These are phyloP conservation scores for Cathartes aura DNA, from an alignment of 2,113 vertebrate species.

Conservation along the genomic window DNA sequence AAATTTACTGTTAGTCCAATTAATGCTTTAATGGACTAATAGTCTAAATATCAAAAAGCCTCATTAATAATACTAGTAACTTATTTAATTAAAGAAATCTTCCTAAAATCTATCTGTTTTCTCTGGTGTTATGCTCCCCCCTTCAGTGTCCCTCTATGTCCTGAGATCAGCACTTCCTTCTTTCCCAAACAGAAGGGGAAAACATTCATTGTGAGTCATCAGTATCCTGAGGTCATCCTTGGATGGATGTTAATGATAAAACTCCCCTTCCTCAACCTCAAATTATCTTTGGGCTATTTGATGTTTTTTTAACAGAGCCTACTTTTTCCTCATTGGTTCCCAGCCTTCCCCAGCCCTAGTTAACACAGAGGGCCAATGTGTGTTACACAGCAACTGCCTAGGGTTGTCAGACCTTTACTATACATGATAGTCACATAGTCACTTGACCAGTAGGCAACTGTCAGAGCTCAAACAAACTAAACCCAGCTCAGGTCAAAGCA, in stretches of 20 bases:
- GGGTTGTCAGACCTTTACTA: not conserved
- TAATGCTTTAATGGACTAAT: not conserved
- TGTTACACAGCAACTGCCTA: not conserved
- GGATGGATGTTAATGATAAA: not conserved
- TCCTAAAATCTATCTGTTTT: not conserved
- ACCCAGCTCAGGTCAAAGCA: not conserved
- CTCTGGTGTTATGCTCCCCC: not conserved
- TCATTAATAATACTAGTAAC: not conserved
- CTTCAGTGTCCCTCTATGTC: not conserved
- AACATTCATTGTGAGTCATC: not conserved
- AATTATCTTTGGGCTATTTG: not conserved
- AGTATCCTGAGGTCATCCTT: not conserved
- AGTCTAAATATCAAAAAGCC: not conserved
- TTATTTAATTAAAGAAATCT: not conserved
- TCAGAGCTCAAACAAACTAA: not conserved
- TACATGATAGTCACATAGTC: too few species aligned
- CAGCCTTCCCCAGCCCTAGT: not conserved
- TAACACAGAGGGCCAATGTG: rapidly evolving
- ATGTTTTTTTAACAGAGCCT: not conserved
- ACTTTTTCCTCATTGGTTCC: not conserved
- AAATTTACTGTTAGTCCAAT: not conserved
- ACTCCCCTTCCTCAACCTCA: not conserved
- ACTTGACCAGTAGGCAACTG: not conserved
- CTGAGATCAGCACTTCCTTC: not conserved
- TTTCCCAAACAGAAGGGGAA: not conserved